A percentile compares a stretch with the other conserved stretches of the same genome.
Evolutionary conservation across 2,888 invertebrate species (phyloP).

Genomic region (Pseudoips prasinana): DNA sequence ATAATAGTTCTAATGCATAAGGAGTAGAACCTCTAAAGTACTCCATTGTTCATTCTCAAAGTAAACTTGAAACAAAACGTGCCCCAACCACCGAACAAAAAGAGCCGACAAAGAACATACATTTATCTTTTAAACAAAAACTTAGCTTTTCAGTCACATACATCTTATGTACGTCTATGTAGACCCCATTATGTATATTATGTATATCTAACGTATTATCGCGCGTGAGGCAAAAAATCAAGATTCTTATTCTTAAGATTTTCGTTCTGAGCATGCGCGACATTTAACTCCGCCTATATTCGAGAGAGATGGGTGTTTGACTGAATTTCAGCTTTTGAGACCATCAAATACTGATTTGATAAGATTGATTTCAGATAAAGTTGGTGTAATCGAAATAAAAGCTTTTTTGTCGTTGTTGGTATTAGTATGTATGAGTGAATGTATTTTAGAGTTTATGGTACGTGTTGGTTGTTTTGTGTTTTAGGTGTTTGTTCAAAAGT

Average conservation of each 20-base stretch:
- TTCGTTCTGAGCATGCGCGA: slow-evolving; percentile 63
- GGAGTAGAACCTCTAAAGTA: too few relatives aligned
- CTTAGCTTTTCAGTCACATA: too few relatives aligned
- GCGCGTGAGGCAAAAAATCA: slow-evolving; percentile 53
- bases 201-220: slow-evolving; percentile 58
- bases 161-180: too few relatives aligned
- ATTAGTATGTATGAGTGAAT: background rate
- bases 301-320: slow-evolving; percentile 59
- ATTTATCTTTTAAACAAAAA: too few relatives aligned
- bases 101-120: too few relatives aligned
- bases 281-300: slow-evolving; percentile 57
- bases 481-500: too few relatives aligned
- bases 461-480: too few relatives aligned
- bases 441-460: too few relatives aligned
- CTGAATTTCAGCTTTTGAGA: slow-evolving; percentile 40
- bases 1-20: too few relatives aligned
- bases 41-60: too few relatives aligned
- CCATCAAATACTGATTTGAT: slow-evolving; percentile 49
- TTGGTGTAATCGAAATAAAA: slow-evolving; percentile 55
- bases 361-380: slow-evolving; percentile 67
- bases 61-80: too few relatives aligned
- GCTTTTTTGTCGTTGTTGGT: slow-evolving; percentile 18
- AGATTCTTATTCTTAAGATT: slow-evolving; percentile 74
- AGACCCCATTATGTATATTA: too few relatives aligned
- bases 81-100: background rate